Evolutionary conservation across 2,888 invertebrate genomes (phyloP), one percentile per base, ranked within the genome.

Genomic region (Microplitis deprimator): DNA sequence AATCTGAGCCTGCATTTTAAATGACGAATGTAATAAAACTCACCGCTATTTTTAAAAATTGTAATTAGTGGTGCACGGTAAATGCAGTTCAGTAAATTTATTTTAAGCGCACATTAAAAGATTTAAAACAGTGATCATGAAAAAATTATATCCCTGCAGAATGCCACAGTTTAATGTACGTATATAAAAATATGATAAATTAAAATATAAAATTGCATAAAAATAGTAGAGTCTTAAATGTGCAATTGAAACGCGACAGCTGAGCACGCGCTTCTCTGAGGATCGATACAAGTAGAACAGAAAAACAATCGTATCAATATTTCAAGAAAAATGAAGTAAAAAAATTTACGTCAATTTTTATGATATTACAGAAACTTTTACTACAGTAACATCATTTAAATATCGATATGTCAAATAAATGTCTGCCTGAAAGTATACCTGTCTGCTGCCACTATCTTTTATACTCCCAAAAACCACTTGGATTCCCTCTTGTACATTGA

Each of bases 211-310:
- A 73, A 64, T 73, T 13, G 50, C 13, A 50, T 50, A 50, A 50
- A 50, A 50, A 50, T 13, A 62, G 73, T 13, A 62, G 73, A 41
- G 41, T 62, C 73, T 61, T 62, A 64, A 73, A 64, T 65, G 73
- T 62, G 73, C 65, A 62, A 62, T 62, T 41, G 41, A 50, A 50
- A 50, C 50, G 50, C 41, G 64, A 73, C 73, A 62, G 73, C 73
- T 62, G 73, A 73, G 73, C 73, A 73, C 73, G 73, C 73, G 73
- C 73, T 73, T 73, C 13, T 73, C 64, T 40, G 65, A 73, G 73
- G 64, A 73, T 73, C 73, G 65, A 73, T 73, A 73, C 73, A 67
- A 64, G 64, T 73, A 41, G 73, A 64, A 73, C 64, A 64, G 41
- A 40, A 62, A 41, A 73, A 73, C 64, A 62, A 73, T 73, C 64